Base-by-base conservation (phyloP, 2,888 invertebrate genomes). In the Pachydiplax longipennis region DNA sequence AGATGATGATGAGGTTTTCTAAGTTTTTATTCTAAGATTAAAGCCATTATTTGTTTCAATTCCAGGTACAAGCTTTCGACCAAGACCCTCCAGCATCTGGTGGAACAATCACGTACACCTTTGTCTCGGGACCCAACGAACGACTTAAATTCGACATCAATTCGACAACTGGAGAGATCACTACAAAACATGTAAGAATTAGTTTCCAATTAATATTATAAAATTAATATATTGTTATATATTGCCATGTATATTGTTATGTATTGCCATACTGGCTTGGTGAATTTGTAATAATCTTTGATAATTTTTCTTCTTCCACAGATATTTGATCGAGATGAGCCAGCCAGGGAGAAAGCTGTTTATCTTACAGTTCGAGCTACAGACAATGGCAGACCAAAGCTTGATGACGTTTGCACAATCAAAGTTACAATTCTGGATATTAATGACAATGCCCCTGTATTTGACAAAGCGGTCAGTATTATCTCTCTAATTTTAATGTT, bases 391-490 rank as follows among this genome's bases (percentile, higher is more conserved):
- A 96, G 96, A 92, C 98, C 98, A 0, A 96, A 97, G 87, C 95
- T 99, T 90, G 98, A 98, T 92, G 98, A 98, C 93, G 97, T 98
- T 91, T 99, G 99, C 94, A 98, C 98, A 8, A 97, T 99, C 93
- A 97, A 97, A 95, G 97, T 99, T 91, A 96, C 96, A 92, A 97
- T 99, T 92, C 96, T 96, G 93, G 99, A 99, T 94, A 96, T 98
- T 93, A 99, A 99, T 94, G 99, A 99, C 94, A 99, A 99, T 93
- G 95, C 94, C 25, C 97, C 97, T 6, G 96, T 96, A 92, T 97
- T 97, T 94, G 97, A 97, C 93, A 96, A 96, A 96, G 96, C 96
- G 94, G 97, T 97, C 94, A 95, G 96, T 95, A 93, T 82, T 81
- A 22, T 35, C 15, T 73, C 31, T 73, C n/a, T 65, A 5, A 0